phyloP scores from a whole-genome alignment of 2,113 vertebrate genomes.

The Suricata suricatta region DNA sequence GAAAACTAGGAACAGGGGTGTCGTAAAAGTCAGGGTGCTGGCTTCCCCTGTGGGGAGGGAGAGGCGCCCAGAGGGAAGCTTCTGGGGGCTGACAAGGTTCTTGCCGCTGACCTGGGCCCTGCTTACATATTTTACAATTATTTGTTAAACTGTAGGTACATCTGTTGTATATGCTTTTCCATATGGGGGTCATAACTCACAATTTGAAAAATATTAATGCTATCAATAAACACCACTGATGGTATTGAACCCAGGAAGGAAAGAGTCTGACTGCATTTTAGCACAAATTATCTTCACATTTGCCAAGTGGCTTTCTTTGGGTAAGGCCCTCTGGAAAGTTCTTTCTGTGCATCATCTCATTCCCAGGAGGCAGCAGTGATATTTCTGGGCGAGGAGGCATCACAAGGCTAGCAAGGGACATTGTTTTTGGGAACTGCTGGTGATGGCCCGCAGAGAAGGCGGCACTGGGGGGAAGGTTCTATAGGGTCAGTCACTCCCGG shows the following conservation, averaged over 20 bases:
- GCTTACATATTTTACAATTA: neutral
- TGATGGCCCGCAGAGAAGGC: neutral
- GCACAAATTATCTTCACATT: neutral
- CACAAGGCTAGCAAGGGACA: neutral
- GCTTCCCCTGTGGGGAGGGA: neutral
- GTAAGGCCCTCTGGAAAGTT: neutral
- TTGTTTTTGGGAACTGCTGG: neutral
- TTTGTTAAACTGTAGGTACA: neutral
- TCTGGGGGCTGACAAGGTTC: neutral
- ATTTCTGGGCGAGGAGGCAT: neutral
- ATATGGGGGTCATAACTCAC: neutral
- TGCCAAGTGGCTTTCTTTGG: neutral
- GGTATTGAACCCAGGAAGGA: neutral
- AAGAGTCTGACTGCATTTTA: neutral
- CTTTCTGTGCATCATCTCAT: neutral
- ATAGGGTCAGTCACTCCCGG: neutral
- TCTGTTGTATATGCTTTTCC: neutral
- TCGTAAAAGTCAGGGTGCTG: neutral
- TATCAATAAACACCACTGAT: neutral
- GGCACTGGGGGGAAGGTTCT: neutral
- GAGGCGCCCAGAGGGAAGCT: neutral
- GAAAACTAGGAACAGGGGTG: neutral
- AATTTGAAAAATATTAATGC: neutral
- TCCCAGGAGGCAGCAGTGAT: neutral
- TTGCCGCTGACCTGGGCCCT: neutral